Percentiles rank a stretch among this genome's conserved stretches.
Evolutionary conservation across 1,140 invertebrate genomes (phyloP).

Genomic region (Probaryconus sp.): DNA sequence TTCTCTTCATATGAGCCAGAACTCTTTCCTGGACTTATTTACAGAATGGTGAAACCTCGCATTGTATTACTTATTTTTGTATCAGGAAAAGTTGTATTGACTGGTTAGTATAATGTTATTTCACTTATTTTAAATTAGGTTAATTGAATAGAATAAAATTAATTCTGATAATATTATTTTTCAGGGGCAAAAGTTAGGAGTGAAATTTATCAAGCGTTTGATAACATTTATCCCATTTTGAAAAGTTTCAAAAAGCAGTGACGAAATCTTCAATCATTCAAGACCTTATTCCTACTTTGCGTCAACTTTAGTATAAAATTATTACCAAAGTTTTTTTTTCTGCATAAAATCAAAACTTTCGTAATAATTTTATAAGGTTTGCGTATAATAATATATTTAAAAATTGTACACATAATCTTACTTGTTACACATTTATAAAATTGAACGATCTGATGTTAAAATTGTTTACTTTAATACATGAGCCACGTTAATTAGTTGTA

Average conservation of each 20-base stretch:
- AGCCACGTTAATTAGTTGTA: no score
- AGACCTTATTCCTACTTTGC: neutral
- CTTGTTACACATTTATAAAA: no score
- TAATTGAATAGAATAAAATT: no score
- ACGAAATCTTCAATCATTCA: slow-evolving; percentile 53
- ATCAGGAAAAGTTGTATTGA: slow-evolving; percentile 98
- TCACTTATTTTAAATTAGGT: no score
- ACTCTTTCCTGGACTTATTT: slow-evolving; percentile 98
- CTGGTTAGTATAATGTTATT: slow-evolving; percentile 82
- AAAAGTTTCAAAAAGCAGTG: slow-evolving; percentile 98
- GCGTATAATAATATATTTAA: no score
- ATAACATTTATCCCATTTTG: slow-evolving; percentile 99
- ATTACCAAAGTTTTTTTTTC: no score
- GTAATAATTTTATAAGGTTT: no score
- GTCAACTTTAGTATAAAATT: no score
- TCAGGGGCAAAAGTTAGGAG: slow-evolving; percentile 96
- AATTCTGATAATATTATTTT: slow-evolving; percentile 53
- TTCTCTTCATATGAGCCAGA: slow-evolving; percentile 98
- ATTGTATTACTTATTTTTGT: slow-evolving; percentile 99
- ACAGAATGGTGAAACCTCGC: slow-evolving; percentile 99
- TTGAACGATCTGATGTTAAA: no score
- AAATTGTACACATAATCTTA: no score
- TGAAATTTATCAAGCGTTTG: slow-evolving; percentile 99
- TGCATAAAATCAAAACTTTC: no score
- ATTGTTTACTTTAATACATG: no score